Evolutionary conservation across 1,140 invertebrate genomes (phyloP).

Genomic region (Caenorhabditis remanei): DNA sequence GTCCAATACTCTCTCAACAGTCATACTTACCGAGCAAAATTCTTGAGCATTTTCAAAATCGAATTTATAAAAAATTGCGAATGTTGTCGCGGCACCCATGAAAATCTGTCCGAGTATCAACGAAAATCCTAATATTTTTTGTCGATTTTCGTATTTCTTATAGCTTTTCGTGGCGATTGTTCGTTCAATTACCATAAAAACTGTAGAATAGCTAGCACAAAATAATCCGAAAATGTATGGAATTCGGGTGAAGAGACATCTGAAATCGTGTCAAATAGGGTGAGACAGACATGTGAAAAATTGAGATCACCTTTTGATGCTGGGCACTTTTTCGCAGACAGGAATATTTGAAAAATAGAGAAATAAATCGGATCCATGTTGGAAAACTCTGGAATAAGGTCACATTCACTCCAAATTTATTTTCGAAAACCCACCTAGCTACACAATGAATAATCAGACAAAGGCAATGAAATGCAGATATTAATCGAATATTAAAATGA

Average conservation of each 20-base stretch:
- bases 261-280: not conserved
- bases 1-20: not conserved
- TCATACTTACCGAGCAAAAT: not conserved
- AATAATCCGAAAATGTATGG: slow-evolving; percentile 12
- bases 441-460: slow-evolving; percentile 12
- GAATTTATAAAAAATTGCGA: slow-evolving; percentile 6
- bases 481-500: slow-evolving; percentile 46
- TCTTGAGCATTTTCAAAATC: not conserved
- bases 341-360: not conserved
- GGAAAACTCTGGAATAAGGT: not conserved
- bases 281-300: not conserved
- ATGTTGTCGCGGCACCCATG: not conserved
- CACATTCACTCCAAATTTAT: not conserved
- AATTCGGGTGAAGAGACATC: not conserved
- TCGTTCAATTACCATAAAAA: slow-evolving; percentile 26
- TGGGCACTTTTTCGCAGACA: slow-evolving; percentile 8
- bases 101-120: slow-evolving; percentile 1
- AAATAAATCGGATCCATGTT: not conserved
- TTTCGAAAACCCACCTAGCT: not conserved
- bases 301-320: not conserved
- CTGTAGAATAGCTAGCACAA: not conserved
- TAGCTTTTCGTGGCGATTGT: not conserved
- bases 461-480: slow-evolving; percentile 4
- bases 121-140: not conserved
- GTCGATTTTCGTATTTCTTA: slow-evolving; percentile 17